Base-by-base conservation (phyloP, 2,113 vertebrate genomes). In the Macquaria australasica region DNA sequence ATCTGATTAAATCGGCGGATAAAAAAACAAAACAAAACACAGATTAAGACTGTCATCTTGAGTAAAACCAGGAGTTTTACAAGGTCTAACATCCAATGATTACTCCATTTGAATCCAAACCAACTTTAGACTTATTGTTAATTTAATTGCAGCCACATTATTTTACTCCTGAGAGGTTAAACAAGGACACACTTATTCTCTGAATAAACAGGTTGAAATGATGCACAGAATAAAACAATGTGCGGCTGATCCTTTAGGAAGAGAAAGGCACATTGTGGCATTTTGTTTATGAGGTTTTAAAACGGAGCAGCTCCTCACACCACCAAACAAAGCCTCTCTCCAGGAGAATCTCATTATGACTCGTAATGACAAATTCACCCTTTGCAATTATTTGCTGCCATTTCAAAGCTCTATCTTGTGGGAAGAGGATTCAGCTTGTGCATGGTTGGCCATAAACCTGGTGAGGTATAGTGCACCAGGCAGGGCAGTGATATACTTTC, bases 261-360 rank as follows among this genome's bases (percentile, higher is more conserved):
- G 89, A 77, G 77, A 86, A 85, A 77, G 73, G 85, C 87, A 88
- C 81, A 83, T 82, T 84, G 90, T 83, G 78, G 82, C 86, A 82
- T 88, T 91, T 95, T 94, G 92, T 95, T 95, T 95, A 95, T 82
- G 87, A 86, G 82, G 85, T 89, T 92, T 89, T 93, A 90, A 94
- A 93, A 86, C 63, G 41, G 9, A 85, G 91, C 79, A 51, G 64
- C 85, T 86, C 90, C 88, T 93, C 85, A 90, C 87, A 87, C 82
- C 85, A 91, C 55, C 89, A 86, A 80, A 93, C 88, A 92, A 92
- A 91, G 84, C 80, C 89, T 88, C 86, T 92, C 88, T 79, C 85
- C 77, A 64, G 74, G 84, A 93, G 92, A 94, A 95, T 94, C 93
- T 95, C 93, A 94, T 94, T 94, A 94, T 92, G 89, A 95, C 89